Evolutionary conservation across 2,888 invertebrate species (phyloP).

Genomic region (Steinernema carpocapsae): DNA sequence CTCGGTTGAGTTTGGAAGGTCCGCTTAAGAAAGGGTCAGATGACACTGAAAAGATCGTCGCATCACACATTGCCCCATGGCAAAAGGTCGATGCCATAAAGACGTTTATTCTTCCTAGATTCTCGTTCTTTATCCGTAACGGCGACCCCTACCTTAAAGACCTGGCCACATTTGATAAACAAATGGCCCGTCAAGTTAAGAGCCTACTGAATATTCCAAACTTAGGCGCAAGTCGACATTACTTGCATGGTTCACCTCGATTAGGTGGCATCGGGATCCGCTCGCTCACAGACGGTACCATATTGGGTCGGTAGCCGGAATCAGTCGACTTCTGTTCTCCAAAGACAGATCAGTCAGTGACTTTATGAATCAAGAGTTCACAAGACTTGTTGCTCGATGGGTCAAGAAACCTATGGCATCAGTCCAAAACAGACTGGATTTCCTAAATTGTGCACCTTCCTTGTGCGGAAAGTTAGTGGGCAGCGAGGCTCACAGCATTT

Average conservation of each 20-base stretch:
- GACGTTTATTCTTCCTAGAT: slow-evolving; percentile 36
- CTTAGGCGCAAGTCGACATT: not conserved
- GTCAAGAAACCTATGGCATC: not conserved
- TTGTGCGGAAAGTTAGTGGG: not conserved
- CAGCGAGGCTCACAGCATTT: not conserved
- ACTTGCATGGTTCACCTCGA: not conserved
- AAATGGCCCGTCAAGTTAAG: not conserved
- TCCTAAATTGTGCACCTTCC: not conserved
- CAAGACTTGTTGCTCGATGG: not conserved
- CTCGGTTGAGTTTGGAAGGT: not conserved
- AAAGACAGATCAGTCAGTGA: not conserved
- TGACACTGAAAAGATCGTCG: slow-evolving; percentile 28
- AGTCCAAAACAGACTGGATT: not conserved
- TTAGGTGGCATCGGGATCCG: not conserved
- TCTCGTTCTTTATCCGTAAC: slow-evolving; percentile 36
- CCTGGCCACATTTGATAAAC: not conserved
- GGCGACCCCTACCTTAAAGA: slow-evolving; percentile 10
- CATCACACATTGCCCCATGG: slow-evolving; percentile 39
- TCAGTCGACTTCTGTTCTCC: not conserved
- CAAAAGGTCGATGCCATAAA: slow-evolving; percentile 40
- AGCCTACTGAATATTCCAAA: not conserved
- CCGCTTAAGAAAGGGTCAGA: not conserved
- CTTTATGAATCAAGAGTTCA: not conserved
- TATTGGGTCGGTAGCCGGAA: not conserved
- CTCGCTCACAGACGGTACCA: slow-evolving; percentile 16